phyloP scores from a whole-genome alignment of 1,140 invertebrate genomes.

The Hypothenemus hampei region DNA sequence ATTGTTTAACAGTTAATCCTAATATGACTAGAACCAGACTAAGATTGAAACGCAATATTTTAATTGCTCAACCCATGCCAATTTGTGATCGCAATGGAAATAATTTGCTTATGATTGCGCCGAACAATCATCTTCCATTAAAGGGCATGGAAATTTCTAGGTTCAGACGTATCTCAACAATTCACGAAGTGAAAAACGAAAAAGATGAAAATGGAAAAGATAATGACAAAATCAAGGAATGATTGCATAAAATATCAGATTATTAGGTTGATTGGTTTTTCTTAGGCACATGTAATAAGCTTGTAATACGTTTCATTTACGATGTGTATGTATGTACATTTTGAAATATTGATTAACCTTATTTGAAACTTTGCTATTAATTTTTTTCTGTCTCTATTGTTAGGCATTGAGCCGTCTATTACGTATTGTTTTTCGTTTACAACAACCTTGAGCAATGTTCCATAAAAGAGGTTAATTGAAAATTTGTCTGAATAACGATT shows the following conservation, averaged over 20 bases:
- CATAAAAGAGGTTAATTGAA: too few relatives aligned
- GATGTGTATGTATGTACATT: neutral
- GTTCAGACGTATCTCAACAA: constrained; percentile 22
- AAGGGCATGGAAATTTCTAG: constrained; percentile 29
- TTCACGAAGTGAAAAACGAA: constrained; percentile 32
- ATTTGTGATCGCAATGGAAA: constrained; percentile 58
- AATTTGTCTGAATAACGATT: too few relatives aligned
- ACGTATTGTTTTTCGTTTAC: too few relatives aligned
- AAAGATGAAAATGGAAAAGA: constrained; percentile 33
- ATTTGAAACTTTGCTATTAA: neutral
- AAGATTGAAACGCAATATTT: constrained; percentile 36
- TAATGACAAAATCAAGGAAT: constrained; percentile 10
- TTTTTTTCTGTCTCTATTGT: too few relatives aligned
- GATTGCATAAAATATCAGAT: too few relatives aligned
- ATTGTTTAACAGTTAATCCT: constrained; percentile 17
- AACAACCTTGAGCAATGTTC: too few relatives aligned
- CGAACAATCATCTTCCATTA: constrained; percentile 44
- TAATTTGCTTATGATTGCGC: constrained; percentile 61
- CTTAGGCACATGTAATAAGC: neutral
- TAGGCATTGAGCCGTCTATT: too few relatives aligned
- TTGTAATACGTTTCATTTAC: neutral
- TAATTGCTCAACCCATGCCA: constrained; percentile 35
- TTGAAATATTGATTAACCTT: neutral
- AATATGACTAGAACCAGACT: constrained; percentile 41
- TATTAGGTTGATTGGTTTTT: neutral